These are phyloP conservation scores for Campylorhamphus procurvoides DNA, from an alignment of 2,113 vertebrate genomes.

Conservation along the genomic window DNA sequence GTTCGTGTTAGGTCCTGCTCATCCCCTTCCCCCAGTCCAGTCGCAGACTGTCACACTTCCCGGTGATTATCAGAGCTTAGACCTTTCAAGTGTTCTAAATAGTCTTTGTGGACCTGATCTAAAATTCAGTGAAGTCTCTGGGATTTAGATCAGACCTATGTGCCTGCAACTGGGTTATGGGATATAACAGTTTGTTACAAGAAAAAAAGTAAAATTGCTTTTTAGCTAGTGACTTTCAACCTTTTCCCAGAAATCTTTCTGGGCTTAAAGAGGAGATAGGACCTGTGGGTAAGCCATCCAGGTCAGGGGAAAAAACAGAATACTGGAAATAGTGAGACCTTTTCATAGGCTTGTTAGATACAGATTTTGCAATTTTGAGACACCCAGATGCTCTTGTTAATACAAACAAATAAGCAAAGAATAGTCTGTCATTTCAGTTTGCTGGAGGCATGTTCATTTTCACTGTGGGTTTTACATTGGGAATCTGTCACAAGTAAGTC, in stretches of 20 bases:
- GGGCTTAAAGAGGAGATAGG: neutral
- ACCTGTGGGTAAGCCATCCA: neutral
- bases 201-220: neutral
- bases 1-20: neutral
- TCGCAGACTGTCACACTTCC: neutral
- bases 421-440: neutral
- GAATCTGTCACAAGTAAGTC: neutral
- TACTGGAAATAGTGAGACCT: neutral
- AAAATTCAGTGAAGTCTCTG: neutral
- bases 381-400: neutral
- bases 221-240: neutral
- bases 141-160: neutral
- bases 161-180: neutral
- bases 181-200: neutral
- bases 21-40: neutral
- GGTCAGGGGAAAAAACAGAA: neutral
- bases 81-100: neutral
- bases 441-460: neutral
- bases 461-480: neutral
- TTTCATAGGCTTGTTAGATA: neutral
- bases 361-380: neutral
- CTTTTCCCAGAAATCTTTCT: neutral
- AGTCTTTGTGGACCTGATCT: neutral
- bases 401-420: neutral
- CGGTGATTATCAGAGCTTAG: neutral